Conservation (phyloP, 2,888 invertebrate species). For the Mactromeris polynyma region DNA sequence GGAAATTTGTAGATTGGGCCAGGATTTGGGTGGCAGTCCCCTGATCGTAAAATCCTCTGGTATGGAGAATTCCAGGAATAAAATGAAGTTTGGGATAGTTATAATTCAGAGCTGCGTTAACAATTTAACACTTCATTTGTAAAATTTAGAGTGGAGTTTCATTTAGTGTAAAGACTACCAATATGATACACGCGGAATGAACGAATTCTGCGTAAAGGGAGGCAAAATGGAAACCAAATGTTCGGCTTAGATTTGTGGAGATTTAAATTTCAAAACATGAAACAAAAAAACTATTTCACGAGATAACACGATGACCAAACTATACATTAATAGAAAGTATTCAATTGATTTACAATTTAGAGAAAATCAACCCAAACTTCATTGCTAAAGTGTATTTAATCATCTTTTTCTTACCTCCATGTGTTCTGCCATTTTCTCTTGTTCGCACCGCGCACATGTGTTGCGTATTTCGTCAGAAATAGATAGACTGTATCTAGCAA, state of each 20-base stretch:
- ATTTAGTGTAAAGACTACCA: too few species aligned
- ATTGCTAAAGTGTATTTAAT: background rate
- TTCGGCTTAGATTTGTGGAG: background rate
- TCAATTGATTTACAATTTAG: background rate
- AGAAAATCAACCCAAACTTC: background rate
- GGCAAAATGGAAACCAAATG: background rate
- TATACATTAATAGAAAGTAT: background rate
- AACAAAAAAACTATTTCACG: background rate
- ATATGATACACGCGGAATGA: too few species aligned
- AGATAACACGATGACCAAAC: background rate
- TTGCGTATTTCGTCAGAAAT: constrained; percentile 47
- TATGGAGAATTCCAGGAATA: too few species aligned
- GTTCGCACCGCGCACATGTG: constrained; percentile 64
- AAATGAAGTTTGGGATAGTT: too few species aligned
- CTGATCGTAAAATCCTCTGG: too few species aligned
- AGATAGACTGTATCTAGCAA: constrained; percentile 30
- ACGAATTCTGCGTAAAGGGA: background rate
- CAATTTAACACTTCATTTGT: too few species aligned
- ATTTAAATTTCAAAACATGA: background rate
- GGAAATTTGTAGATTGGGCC: too few species aligned
- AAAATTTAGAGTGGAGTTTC: too few species aligned
- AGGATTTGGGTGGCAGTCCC: too few species aligned
- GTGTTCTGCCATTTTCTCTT: constrained; percentile 79
- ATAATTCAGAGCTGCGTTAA: too few species aligned
- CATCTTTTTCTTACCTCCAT: constrained; percentile 73